Evolutionary conservation across 2,797 vertebrate genomes (phyloP).

Genomic region (Eulemur mongoz): DNA sequence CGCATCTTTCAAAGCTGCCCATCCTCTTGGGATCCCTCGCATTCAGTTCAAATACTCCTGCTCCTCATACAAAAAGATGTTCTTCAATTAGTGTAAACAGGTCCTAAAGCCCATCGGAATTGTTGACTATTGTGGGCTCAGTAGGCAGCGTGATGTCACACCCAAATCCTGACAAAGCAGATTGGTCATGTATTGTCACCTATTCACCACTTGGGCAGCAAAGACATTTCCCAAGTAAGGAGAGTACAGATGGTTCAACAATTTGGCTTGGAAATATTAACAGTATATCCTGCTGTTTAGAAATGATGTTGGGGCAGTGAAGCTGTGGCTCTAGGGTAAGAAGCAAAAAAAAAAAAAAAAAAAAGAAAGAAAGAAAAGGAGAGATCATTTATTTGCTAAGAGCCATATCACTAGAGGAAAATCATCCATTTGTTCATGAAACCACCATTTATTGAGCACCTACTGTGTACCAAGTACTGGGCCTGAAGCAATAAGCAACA

Average conservation of each 20-base stretch:
- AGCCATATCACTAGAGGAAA: neutral
- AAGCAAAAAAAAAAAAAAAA: neutral
- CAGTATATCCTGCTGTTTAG: neutral
- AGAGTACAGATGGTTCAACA: neutral
- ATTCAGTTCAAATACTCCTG: slow-evolving; percentile 44
- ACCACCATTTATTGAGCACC: neutral
- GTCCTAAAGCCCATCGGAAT: neutral
- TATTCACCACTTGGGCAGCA: neutral
- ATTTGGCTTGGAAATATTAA: neutral
- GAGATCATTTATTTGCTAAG: neutral
- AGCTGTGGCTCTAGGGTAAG: neutral
- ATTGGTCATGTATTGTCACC: neutral
- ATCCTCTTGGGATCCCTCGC: slow-evolving; percentile 10
- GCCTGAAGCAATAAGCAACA: neutral
- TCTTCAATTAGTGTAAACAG: slow-evolving; percentile 65
- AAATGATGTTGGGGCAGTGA: neutral
- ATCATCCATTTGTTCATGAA: neutral
- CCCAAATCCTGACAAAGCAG: slow-evolving; percentile 50
- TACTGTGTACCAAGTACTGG: neutral
- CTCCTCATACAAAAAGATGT: slow-evolving; percentile 49
- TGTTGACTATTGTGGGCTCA: slow-evolving; percentile 55
- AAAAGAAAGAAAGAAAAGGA: neutral
- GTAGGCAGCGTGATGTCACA: slow-evolving; percentile 22
- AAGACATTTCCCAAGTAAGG: neutral
- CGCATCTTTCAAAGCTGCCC: slow-evolving; percentile 52